phyloP scores from a whole-genome alignment of 2,113 vertebrate species.

The Phocoena phocoena region DNA sequence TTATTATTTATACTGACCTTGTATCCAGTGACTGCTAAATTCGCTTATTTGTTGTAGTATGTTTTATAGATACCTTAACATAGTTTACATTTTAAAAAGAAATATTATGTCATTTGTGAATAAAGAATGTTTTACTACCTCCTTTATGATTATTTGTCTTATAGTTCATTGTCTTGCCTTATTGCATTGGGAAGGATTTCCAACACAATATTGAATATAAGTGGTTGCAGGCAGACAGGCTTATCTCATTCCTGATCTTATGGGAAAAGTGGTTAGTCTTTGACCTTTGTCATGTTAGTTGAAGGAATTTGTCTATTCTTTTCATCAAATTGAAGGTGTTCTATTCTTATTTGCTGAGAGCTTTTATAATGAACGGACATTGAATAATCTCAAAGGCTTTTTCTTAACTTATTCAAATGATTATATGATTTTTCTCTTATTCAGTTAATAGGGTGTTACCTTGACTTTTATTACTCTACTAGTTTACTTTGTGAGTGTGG shows the following conservation, averaged over 20 bases:
- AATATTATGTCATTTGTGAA: not conserved
- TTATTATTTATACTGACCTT: not conserved
- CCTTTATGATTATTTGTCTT: not conserved
- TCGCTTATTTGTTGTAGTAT: not conserved
- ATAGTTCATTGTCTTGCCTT: not conserved
- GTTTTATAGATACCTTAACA: not conserved
- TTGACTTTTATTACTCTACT: not conserved
- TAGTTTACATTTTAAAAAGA: not conserved
- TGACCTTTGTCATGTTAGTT: not conserved
- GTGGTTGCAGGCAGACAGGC: not conserved
- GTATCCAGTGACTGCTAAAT: not conserved
- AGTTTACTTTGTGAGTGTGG: not conserved
- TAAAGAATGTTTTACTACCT: not conserved
- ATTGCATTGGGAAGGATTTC: not conserved
- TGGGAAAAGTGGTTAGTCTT: not conserved
- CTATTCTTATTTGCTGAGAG: not conserved
- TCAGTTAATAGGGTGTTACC: not conserved
- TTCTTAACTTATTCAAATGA: not conserved
- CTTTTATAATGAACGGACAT: not conserved
- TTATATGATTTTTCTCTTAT: not conserved
- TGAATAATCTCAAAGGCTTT: not conserved
- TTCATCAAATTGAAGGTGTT: not conserved
- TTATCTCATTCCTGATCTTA: not conserved
- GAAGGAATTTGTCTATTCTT: not conserved
- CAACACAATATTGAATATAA: not conserved